phyloP scores from a whole-genome alignment of 2,113 vertebrate species.

The Guaruba guarouba region DNA sequence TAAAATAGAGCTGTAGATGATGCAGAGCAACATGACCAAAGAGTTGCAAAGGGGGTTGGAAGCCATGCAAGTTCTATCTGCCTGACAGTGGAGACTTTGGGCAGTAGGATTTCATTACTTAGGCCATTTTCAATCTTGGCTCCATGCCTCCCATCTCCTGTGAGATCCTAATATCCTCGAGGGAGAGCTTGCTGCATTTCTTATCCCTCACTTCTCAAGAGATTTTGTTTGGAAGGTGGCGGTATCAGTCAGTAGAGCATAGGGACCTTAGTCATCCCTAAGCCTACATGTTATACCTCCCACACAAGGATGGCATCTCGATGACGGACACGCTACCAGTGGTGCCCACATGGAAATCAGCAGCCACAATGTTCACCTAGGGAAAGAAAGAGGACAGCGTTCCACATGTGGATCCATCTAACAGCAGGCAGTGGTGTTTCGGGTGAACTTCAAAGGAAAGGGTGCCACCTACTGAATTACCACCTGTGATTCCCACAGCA shows the following conservation, averaged over 20 bases:
- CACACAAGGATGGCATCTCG: not conserved
- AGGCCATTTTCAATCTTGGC: not conserved
- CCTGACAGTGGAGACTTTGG: not conserved
- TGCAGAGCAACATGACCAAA: not conserved
- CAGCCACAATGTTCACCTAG: fast-evolving
- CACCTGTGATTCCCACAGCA: not conserved
- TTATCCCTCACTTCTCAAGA: fast-evolving
- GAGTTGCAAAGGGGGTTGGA: not conserved
- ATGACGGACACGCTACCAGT: fast-evolving
- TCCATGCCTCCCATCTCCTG: not conserved
- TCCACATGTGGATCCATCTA: fast-evolving
- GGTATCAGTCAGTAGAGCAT: not conserved
- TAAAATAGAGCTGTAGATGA: not conserved
- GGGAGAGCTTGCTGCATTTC: not conserved
- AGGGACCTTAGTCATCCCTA: not conserved
- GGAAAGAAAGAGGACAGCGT: not conserved
- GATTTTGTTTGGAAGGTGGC: not conserved
- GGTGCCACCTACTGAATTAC: slow-evolving; percentile 22
- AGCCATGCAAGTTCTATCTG: not conserved
- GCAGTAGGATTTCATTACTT: not conserved
- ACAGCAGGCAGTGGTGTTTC: fast-evolving
- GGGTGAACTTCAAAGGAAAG: not conserved
- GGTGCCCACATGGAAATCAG: fast-evolving
- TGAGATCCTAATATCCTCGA: not conserved
- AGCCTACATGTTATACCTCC: not conserved